Percentiles rank a stretch among this genome's conserved stretches.
phyloP scores from a whole-genome alignment of 2,888 invertebrate genomes.

The Metallyticus violacea region DNA sequence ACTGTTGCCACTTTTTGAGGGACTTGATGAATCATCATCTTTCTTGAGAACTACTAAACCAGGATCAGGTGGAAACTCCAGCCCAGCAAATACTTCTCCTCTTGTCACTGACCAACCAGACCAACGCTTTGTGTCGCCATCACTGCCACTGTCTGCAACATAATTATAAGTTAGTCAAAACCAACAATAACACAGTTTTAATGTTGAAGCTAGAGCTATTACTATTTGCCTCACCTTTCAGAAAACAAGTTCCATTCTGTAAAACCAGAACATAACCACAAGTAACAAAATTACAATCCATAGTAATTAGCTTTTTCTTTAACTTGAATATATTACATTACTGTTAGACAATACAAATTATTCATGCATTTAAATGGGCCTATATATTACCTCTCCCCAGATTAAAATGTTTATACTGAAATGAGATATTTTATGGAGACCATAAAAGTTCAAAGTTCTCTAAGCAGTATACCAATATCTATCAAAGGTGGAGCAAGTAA shows the following conservation, averaged over 20 bases:
- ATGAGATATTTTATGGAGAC: too few species aligned
- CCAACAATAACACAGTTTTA: too few species aligned
- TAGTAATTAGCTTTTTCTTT: not conserved
- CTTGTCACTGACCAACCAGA: slow-evolving; percentile 34
- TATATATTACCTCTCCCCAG: too few species aligned
- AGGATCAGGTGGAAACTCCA: not conserved
- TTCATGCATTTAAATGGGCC: too few species aligned
- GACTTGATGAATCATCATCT: not conserved
- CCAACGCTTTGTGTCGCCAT: slow-evolving; percentile 30
- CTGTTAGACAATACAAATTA: not conserved
- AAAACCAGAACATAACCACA: not conserved
- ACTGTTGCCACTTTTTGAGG: not conserved
- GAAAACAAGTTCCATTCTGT: too few species aligned
- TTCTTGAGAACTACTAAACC: not conserved
- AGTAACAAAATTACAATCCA: too few species aligned
- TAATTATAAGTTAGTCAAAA: not conserved
- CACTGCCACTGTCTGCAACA: slow-evolving; percentile 5
- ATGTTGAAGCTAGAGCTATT: not conserved
- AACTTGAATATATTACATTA: not conserved
- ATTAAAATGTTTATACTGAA: too few species aligned
- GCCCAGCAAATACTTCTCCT: slow-evolving; percentile 17
- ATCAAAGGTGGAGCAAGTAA: too few species aligned
- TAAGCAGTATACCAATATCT: too few species aligned
- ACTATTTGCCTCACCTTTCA: too few species aligned
- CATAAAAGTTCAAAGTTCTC: too few species aligned